These are phyloP conservation scores for Dexiosoma caninum DNA, from an alignment of 2,888 invertebrate species.

Conservation along the genomic window DNA sequence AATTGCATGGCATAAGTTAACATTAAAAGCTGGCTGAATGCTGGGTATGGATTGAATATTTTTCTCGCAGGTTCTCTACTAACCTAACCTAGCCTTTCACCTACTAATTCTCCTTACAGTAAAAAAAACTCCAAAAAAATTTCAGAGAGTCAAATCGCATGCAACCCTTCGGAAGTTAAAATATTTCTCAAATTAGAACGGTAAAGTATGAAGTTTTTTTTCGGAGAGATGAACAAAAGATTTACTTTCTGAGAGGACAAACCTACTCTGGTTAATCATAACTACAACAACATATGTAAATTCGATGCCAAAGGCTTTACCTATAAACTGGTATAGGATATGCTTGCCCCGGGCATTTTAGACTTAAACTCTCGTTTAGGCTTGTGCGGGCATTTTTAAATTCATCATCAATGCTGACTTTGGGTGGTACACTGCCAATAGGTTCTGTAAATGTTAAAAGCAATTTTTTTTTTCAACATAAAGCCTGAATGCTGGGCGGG, in stretches of 20 bases:
- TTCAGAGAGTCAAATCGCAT: too few relatives aligned
- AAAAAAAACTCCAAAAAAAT: too few relatives aligned
- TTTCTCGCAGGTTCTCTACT: too few relatives aligned
- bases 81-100: too few relatives aligned
- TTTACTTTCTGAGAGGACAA: too few relatives aligned
- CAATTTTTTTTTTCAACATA: not conserved
- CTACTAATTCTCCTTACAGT: too few relatives aligned
- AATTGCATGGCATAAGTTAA: not conserved
- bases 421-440: constrained; percentile 81
- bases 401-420: constrained; percentile 80
- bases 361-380: constrained; percentile 79
- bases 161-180: too few relatives aligned
- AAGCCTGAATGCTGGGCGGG: constrained; percentile 68
- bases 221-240: too few relatives aligned
- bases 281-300: not conserved
- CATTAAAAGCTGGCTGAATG: constrained; percentile 2
- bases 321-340: constrained; percentile 86
- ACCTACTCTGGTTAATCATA: too few relatives aligned
- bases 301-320: constrained; percentile 77
- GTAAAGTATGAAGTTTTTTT: too few relatives aligned
- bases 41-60: too few relatives aligned
- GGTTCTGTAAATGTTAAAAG: constrained; percentile 76
- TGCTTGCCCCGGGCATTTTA: constrained; percentile 86
- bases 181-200: too few relatives aligned
- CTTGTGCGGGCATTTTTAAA: constrained; percentile 71